phyloP scores from a whole-genome alignment of 2,888 invertebrate genomes.

The Hanleya hanleyi region DNA sequence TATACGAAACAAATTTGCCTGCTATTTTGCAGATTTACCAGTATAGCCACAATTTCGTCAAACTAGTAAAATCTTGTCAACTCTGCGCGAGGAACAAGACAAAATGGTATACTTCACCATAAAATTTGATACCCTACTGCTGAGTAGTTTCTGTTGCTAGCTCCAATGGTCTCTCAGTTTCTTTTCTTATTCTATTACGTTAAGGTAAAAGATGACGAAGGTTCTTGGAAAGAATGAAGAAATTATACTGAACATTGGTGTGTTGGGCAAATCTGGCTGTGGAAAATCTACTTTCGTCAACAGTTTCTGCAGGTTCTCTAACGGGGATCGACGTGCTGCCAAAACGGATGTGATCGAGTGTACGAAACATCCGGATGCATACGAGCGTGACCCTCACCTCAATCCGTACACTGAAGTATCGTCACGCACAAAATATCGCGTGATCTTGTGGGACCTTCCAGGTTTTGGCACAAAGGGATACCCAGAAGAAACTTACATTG shows the following conservation, averaged over 20 bases:
- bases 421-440: not conserved
- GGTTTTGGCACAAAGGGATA: conserved; percentile 28
- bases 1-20: no score
- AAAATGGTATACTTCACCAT: no score
- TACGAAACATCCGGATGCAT: conserved; percentile 12
- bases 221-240: no score
- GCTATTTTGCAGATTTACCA: no score
- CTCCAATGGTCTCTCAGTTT: no score
- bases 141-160: no score
- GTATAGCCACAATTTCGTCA: no score
- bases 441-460: conserved; percentile 35
- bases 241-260: conserved; percentile 13
- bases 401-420: not conserved
- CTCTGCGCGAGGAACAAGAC: no score
- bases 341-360: conserved; percentile 19
- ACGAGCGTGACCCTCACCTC: not conserved
- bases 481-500: conserved; percentile 18
- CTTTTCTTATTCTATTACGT: no score
- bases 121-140: no score
- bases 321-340: conserved; percentile 18
- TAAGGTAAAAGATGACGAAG: no score
- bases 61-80: no score
- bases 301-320: conserved; percentile 11
- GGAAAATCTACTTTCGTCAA: conserved; percentile 35
- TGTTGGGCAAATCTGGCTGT: conserved; percentile 26